Evolutionary conservation across 2,888 invertebrate genomes (phyloP), one percentile per base, ranked within the genome.

Genomic region (Oscheius sp.): DNA sequence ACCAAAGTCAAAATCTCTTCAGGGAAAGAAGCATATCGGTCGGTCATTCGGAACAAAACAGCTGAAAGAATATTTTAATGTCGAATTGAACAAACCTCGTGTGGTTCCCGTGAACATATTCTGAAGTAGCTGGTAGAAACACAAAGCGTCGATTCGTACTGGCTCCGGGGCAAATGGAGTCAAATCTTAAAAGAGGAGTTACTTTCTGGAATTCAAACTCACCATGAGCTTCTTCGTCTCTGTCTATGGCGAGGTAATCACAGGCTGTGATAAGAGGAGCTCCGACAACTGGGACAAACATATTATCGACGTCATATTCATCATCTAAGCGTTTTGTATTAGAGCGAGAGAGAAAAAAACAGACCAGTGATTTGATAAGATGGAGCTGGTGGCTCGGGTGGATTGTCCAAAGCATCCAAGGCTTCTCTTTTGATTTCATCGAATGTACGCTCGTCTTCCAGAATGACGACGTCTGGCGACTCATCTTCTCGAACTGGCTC

Each of bases 271-370:
- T 61, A 3, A 61, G 31, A 15, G 61, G 45, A 10, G n/a, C 42
- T 25, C 61, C 61, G 8, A 45, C 2, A 3, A 45, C 45, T 15
- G 42, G 45, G 27, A 45, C 61, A 27, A 45, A 42, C 3, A 45
- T 45, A 0, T 45, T 42, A 25, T 58, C 61, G 10, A 45, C 61
- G 10, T 61, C 61, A 27, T 61, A 61, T 29, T 61, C 61, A 15
- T 15, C 10, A 29, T 55, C 50, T 50, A 50, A 4, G 23, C 3
- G 4, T 37, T 37, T 37, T 37, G 8, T 8, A 37, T 10, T 10
- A 37, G 15, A 37, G 15, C 37, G 8, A 37, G 8, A 10, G 37
- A 37, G 15, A 15, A 15, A 15, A 37, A 37, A 37, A 37, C 8
- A 15, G 8, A 37, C 37, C 48, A 20, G 48, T 48, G 23, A 48